Conservation (phyloP, 2,888 invertebrate genomes). For the Eucera pruinosa region DNA sequence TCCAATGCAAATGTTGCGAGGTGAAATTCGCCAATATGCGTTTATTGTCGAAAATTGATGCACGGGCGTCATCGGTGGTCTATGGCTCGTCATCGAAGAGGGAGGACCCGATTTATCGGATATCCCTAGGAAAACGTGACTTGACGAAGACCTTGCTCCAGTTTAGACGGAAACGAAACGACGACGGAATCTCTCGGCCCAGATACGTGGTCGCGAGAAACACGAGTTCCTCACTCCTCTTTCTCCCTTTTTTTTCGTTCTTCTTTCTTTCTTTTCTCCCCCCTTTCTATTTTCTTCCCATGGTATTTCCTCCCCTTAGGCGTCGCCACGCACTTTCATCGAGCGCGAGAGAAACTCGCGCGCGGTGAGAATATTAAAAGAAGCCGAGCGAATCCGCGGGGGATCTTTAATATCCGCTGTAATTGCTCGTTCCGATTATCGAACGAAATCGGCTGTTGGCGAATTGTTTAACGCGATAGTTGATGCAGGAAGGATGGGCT, state of each 20-base stretch:
- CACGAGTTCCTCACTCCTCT: conserved; percentile 24
- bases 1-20: too few species aligned
- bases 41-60: background rate
- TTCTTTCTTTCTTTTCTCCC: background rate
- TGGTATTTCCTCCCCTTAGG: conserved; percentile 38
- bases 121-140: conserved; percentile 61
- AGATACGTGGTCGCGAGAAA: conserved; percentile 59
- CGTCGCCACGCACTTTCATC: conserved; percentile 12
- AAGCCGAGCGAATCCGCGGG: background rate
- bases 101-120: conserved; percentile 41
- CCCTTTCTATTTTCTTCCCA: conserved; percentile 37
- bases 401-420: conserved; percentile 17
- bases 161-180: conserved; percentile 63
- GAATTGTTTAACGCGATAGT: conserved; percentile 19
- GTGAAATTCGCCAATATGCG: background rate
- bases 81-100: conserved; percentile 15
- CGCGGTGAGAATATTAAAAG: conserved; percentile 24
- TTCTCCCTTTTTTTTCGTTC: background rate
- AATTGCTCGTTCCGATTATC: conserved; percentile 31
- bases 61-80: background rate
- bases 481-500: background rate
- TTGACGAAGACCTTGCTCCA: conserved; percentile 69
- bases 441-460: background rate
- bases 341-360: background rate
- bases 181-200: conserved; percentile 65